phyloP scores from a whole-genome alignment of 2,797 vertebrate species.

The Parauchenoglanis punctatus region DNA sequence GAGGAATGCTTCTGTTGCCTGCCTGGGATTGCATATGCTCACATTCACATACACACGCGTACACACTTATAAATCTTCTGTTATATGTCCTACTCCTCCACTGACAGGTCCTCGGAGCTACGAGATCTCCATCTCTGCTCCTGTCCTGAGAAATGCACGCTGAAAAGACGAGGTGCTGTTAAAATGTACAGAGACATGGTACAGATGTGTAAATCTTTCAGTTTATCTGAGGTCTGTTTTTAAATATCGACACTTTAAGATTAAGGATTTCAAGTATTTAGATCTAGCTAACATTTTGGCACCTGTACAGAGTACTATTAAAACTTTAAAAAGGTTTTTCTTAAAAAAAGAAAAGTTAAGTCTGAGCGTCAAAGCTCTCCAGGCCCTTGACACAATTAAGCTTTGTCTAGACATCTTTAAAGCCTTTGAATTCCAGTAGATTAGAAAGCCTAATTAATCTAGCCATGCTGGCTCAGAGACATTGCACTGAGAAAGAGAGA shows the following conservation, averaged over 20 bases:
- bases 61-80: constrained; percentile 44
- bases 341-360: constrained; percentile 19
- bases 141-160: constrained; percentile 29
- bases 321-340: neutral
- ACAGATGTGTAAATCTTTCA: neutral
- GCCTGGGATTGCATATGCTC: constrained; percentile 26
- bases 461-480: constrained; percentile 49
- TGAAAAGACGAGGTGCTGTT: constrained; percentile 22
- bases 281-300: neutral
- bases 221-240: neutral
- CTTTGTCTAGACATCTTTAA: constrained; percentile 63
- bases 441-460: constrained; percentile 62
- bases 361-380: constrained; percentile 1
- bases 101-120: constrained; percentile 7
- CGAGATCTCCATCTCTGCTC: neutral
- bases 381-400: constrained; percentile 57
- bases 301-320: neutral
- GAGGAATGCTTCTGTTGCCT: constrained; percentile 56
- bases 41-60: constrained; percentile 31
- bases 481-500: constrained; percentile 7
- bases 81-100: constrained; percentile 35
- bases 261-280: neutral
- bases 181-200: neutral
- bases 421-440: constrained; percentile 56
- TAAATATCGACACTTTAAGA: neutral